Percentiles rank a stretch among this genome's conserved stretches.
These are phyloP conservation scores for Lepus townsendii DNA, from an alignment of 2,797 vertebrate species.

Conservation along the genomic window DNA sequence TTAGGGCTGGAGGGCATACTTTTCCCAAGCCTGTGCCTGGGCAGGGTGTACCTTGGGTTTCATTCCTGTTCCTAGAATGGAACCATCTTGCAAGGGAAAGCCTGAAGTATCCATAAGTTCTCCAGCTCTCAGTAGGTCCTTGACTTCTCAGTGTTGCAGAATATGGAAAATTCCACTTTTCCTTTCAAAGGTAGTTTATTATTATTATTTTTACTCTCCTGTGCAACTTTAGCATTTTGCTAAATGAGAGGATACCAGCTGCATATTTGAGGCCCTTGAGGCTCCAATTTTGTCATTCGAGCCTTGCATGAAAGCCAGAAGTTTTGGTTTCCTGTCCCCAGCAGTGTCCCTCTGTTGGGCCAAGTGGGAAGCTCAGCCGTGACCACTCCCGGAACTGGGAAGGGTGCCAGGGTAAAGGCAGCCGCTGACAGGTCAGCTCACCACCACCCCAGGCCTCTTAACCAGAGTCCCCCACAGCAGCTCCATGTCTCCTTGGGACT, in stretches of 20 bases:
- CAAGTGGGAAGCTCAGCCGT: background rate
- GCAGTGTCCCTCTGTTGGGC: background rate
- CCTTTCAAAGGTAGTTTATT: background rate
- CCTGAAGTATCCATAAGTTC: background rate
- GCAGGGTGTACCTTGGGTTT: background rate
- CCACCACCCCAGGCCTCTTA: no score
- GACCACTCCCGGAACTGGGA: background rate
- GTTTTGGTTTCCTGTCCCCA: background rate
- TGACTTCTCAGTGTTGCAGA: background rate
- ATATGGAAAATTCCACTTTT: background rate
- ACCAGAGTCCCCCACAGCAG: background rate
- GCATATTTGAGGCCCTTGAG: background rate
- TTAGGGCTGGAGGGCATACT: no score
- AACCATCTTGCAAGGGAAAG: background rate
- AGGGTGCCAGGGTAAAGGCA: accelerated
- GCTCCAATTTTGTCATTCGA: background rate
- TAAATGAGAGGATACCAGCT: background rate
- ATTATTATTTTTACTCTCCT: background rate
- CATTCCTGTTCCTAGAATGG: background rate
- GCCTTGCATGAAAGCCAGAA: background rate
- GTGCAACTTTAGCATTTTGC: slow-evolving; percentile 17
- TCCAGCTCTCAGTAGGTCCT: background rate
- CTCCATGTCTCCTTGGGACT: background rate
- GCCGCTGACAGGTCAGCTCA: background rate
- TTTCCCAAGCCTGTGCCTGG: background rate